phyloP scores from a whole-genome alignment of 1,140 invertebrate genomes.

The Ceratosolen solmsi region DNA sequence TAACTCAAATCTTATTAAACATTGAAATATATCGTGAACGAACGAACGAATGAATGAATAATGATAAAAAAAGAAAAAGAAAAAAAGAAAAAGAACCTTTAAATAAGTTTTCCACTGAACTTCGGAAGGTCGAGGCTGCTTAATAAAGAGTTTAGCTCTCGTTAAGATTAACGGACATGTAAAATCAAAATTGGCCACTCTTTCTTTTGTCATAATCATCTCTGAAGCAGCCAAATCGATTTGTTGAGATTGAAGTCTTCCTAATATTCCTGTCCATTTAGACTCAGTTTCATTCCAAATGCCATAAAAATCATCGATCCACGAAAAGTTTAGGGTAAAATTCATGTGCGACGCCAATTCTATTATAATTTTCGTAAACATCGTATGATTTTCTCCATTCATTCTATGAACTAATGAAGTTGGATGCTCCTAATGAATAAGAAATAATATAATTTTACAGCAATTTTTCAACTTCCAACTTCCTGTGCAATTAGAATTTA shows the following conservation, averaged over 20 bases:
- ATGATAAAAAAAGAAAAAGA: too few relatives aligned
- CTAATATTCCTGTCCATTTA: constrained; percentile 61
- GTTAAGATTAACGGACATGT: constrained; percentile 59
- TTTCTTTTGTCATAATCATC: constrained; percentile 57
- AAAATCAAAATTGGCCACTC: constrained; percentile 60
- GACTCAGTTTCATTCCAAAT: constrained; percentile 42
- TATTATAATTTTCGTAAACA: constrained; percentile 52
- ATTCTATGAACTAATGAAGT: constrained; percentile 19
- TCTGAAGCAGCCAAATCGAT: constrained; percentile 59
- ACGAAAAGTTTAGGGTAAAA: constrained; percentile 50
- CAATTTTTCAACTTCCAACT: too few relatives aligned
- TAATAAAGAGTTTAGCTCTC: constrained; percentile 56
- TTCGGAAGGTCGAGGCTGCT: constrained; percentile 12
- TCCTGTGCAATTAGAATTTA: too few relatives aligned
- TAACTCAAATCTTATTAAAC: background rate
- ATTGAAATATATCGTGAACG: too few relatives aligned
- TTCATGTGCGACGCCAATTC: constrained; percentile 59
- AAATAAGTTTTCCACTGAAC: constrained; percentile 61
- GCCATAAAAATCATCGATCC: constrained; percentile 50
- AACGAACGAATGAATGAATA: too few relatives aligned
- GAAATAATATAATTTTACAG: background rate
- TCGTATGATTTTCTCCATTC: constrained; percentile 39
- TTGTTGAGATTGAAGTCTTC: constrained; percentile 47
- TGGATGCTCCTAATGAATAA: constrained; percentile 52
- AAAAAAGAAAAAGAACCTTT: constrained; percentile 53